phyloP scores from a whole-genome alignment of 2,888 invertebrate genomes.

The Platerodrilus igneus region DNA sequence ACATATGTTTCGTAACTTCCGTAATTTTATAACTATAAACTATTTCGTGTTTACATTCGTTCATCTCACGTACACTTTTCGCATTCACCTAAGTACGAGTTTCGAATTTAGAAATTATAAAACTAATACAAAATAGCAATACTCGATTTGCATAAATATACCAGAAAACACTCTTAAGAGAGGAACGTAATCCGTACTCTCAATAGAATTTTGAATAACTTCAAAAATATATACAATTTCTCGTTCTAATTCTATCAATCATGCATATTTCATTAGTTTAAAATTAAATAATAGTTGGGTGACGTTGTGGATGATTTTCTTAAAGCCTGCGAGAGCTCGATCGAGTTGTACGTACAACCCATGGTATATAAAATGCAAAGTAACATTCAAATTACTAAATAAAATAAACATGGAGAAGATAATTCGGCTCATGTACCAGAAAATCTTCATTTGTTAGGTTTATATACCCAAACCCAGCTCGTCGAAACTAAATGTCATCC shows the following conservation, averaged over 20 bases:
- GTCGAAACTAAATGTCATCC: no score
- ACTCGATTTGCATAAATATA: constrained; percentile 39
- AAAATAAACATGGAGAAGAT: no score
- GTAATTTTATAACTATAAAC: constrained; percentile 45
- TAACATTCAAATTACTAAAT: no score
- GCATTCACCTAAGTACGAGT: constrained; percentile 33
- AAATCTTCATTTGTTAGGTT: no score
- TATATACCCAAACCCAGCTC: no score
- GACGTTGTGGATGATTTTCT: no score
- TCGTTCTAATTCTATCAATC: constrained; percentile 39
- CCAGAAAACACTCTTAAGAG: constrained; percentile 39
- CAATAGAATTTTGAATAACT: constrained; percentile 44
- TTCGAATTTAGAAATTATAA: constrained; percentile 37
- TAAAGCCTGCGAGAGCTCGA: no score
- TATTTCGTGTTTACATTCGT: constrained; percentile 33
- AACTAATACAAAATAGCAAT: constrained; percentile 36
- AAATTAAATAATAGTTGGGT: no score
- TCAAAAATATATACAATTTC: constrained; percentile 42
- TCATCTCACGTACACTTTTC: constrained; percentile 21
- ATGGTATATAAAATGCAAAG: no score
- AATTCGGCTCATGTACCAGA: no score
- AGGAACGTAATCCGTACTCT: constrained; percentile 50
- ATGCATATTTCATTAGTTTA: constrained; percentile 37
- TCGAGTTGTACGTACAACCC: no score
- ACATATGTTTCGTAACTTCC: constrained; percentile 49